phyloP scores from a whole-genome alignment of 2,797 vertebrate species.

The Hydrocynus forskahlii region DNA sequence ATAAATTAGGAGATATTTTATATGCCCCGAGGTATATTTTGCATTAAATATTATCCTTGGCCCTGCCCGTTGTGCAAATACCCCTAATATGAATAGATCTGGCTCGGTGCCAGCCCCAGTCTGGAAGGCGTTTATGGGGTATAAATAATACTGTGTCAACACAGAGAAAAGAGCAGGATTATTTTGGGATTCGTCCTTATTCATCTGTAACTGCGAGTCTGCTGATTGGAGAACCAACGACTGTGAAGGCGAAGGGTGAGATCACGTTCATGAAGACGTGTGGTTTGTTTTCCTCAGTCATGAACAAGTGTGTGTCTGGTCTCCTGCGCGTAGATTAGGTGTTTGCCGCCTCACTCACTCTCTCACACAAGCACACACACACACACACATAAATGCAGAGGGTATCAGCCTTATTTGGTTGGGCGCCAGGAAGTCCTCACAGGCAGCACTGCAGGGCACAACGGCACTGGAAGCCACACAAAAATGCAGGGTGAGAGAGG shows the following conservation, averaged over 20 bases:
- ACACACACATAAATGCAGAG: constrained; percentile 39
- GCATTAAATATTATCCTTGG: constrained; percentile 90
- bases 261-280: neutral
- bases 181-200: constrained; percentile 81
- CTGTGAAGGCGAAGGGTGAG: neutral
- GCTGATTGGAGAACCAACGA: constrained; percentile 31
- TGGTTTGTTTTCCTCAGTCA: neutral
- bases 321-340: constrained; percentile 47
- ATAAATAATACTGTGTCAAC: constrained; percentile 91
- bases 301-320: constrained; percentile 26
- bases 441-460: constrained; percentile 62
- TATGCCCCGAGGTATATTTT: constrained; percentile 84
- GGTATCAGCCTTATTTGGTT: constrained; percentile 63
- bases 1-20: constrained; percentile 79
- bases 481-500: constrained; percentile 55
- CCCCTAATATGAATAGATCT: constrained; percentile 87
- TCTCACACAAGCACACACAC: constrained; percentile 21
- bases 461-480: constrained; percentile 58
- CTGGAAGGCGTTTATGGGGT: constrained; percentile 86
- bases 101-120: constrained; percentile 83
- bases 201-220: constrained; percentile 75
- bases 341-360: constrained; percentile 38
- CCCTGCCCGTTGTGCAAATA: constrained; percentile 83
- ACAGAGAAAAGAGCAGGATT: constrained; percentile 77
- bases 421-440: constrained; percentile 66